phyloP scores from a whole-genome alignment of 2,888 invertebrate species.

The Caenorhabditis zanzibari region DNA sequence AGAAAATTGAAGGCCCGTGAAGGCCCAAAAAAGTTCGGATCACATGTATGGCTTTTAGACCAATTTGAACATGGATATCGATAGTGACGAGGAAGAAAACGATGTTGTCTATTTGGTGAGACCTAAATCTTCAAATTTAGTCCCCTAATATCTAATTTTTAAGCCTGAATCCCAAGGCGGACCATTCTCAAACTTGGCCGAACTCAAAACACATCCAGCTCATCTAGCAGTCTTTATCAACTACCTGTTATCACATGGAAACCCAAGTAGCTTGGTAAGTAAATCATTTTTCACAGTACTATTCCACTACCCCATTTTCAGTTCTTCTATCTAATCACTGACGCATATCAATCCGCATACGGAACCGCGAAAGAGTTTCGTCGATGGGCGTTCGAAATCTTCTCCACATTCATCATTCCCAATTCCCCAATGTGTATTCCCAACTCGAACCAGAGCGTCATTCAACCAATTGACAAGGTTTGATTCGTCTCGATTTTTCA shows the following conservation, averaged over 20 bases:
- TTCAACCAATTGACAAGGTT: slow-evolving; percentile 81
- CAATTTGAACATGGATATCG: slow-evolving; percentile 72
- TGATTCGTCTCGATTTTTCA: too few species aligned
- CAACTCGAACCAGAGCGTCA: slow-evolving; percentile 79
- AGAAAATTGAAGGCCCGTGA: too few species aligned
- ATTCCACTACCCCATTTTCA: slow-evolving; percentile 10
- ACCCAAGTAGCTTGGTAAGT: slow-evolving; percentile 89
- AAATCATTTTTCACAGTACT: neutral
- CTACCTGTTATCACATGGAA: slow-evolving; percentile 91
- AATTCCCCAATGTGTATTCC: slow-evolving; percentile 81
- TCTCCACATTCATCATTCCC: slow-evolving; percentile 83
- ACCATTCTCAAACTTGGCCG: slow-evolving; percentile 91
- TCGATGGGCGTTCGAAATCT: slow-evolving; percentile 95
- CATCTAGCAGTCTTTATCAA: slow-evolving; percentile 96
- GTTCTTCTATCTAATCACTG: slow-evolving; percentile 92
- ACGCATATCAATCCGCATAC: slow-evolving; percentile 88
- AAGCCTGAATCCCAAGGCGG: slow-evolving; percentile 90
- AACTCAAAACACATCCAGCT: slow-evolving; percentile 91
- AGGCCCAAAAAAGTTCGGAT: too few species aligned
- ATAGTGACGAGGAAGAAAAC: slow-evolving; percentile 70
- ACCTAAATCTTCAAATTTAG: neutral
- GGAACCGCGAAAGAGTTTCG: slow-evolving; percentile 93
- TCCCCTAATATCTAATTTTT: slow-evolving; percentile 77
- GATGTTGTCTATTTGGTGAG: slow-evolving; percentile 63
- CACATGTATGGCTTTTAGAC: too few species aligned